Percentiles rank a stretch among this genome's conserved stretches.
phyloP scores from a whole-genome alignment of 37 sponge, comb jelly and placozoan genomes.

The Halisarca cf. caerulea region DNA sequence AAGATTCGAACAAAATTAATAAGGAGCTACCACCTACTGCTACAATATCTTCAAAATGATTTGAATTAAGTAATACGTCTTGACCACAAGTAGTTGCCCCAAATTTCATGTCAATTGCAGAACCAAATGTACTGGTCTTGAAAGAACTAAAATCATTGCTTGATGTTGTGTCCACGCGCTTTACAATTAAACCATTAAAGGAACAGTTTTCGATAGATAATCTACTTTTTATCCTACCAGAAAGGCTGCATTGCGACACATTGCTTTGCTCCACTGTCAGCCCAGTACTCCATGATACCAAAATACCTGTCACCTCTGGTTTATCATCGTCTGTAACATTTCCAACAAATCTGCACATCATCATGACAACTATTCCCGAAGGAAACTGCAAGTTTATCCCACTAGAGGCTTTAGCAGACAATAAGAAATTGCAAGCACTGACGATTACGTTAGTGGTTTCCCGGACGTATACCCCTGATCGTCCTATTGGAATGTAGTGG shows the following conservation, averaged over 20 bases:
- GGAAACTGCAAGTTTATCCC: no score
- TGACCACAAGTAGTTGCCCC: background rate
- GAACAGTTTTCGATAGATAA: background rate
- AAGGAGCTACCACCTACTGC: conserved; percentile 25
- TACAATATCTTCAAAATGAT: conserved; percentile 14
- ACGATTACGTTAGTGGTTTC: no score
- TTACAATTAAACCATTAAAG: no score
- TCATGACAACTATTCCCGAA: no score
- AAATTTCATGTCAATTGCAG: background rate
- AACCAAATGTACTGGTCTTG: background rate
- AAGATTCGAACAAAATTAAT: background rate
- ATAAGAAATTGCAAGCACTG: no score
- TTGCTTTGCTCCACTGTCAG: no score
- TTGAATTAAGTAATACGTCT: background rate
- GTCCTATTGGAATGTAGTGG: background rate
- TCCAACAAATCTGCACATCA: no score
- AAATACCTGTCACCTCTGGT: background rate
- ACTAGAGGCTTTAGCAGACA: no score
- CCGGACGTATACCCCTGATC: background rate
- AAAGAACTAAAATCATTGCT: background rate
- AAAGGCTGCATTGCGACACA: no score
- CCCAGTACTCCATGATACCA: no score
- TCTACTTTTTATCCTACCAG: background rate
- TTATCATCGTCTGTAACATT: no score
- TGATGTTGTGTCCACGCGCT: background rate